Conservation (phyloP, 37 sponge, comb jelly and placozoan genomes). For the Beroe ovata region DNA sequence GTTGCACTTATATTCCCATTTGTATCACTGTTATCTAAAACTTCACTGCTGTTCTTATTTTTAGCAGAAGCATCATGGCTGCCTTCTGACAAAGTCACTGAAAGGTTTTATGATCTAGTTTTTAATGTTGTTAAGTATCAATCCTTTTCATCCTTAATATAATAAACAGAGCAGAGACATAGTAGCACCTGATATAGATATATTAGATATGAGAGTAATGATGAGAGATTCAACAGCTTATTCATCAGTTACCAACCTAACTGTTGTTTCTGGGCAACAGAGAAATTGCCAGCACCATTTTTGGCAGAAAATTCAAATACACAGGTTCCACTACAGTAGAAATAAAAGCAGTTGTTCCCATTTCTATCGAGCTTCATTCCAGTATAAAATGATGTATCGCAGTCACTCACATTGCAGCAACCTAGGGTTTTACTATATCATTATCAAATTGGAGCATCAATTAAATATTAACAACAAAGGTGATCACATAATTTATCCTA, state of each 20-base stretch:
- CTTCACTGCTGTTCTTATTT: background rate
- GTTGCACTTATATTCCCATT: no score
- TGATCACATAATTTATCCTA: no score
- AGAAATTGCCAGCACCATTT: background rate
- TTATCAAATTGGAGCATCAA: no score
- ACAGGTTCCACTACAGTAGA: background rate
- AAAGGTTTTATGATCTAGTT: background rate
- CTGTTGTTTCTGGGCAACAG: background rate
- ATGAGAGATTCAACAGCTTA: no score
- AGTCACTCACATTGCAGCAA: background rate
- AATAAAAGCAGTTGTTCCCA: constrained; percentile 35
- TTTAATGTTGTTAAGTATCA: background rate
- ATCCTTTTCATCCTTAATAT: background rate
- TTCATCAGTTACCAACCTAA: no score
- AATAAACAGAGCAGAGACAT: no score
- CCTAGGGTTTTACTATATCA: no score
- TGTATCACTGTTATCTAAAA: no score
- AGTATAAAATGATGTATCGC: constrained; percentile 38
- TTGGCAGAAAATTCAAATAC: background rate
- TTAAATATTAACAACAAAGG: no score
- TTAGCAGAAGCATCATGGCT: background rate
- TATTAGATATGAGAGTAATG: background rate
- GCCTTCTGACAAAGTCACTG: background rate
- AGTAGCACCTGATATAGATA: background rate
- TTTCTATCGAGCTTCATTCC: background rate